Conservation (phyloP, 2,113 vertebrate genomes). For the Glaucomys volans region DNA sequence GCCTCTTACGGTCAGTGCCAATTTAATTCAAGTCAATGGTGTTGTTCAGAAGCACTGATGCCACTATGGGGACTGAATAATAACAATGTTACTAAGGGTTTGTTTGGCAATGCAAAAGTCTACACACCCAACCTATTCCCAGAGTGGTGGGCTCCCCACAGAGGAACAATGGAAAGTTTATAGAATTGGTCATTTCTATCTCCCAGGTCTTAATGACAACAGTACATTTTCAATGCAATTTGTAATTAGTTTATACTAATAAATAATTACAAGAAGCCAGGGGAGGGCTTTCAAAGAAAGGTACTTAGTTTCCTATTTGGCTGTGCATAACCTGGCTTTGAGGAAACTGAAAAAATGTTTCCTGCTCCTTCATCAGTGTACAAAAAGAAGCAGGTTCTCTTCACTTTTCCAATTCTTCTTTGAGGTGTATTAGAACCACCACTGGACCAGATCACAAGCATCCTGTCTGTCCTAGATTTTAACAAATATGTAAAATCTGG, state of each 20-base stretch:
- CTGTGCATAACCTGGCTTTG: background rate
- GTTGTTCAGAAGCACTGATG: background rate
- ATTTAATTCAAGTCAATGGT: background rate
- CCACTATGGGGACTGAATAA: background rate
- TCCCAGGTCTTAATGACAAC: background rate
- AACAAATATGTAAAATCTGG: background rate
- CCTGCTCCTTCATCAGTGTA: background rate
- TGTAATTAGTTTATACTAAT: background rate
- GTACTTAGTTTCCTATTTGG: background rate
- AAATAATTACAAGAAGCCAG: background rate
- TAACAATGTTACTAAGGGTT: background rate
- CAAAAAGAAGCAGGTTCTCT: background rate
- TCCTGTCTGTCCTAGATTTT: background rate
- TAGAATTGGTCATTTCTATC: background rate
- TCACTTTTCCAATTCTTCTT: background rate
- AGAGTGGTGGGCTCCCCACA: background rate
- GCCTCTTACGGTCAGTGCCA: background rate
- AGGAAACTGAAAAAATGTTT: background rate
- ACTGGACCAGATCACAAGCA: background rate
- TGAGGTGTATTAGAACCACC: background rate
- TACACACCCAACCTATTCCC: background rate
- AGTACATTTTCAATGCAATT: background rate
- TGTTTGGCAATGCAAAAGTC: conserved; percentile 21
- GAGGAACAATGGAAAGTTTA: background rate
- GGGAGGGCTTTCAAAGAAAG: background rate